These are phyloP conservation scores for Lycophotia porphyrea DNA, from an alignment of 2,888 invertebrate genomes.

Conservation along the genomic window DNA sequence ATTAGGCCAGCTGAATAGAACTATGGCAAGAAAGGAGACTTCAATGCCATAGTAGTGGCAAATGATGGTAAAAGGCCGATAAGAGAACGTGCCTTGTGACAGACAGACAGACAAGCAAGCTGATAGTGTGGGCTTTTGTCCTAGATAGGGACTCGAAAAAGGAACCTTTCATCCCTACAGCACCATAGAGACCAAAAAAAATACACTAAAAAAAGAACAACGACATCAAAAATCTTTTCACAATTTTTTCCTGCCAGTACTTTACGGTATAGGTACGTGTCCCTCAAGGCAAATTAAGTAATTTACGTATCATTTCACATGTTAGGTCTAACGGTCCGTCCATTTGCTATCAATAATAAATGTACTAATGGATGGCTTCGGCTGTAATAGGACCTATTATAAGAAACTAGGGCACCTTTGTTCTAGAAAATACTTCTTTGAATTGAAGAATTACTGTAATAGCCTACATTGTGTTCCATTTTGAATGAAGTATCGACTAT, in stretches of 20 bases:
- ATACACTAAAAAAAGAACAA: neutral
- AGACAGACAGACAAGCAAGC: neutral
- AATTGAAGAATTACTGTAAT: conserved; percentile 22
- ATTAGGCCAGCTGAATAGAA: neutral
- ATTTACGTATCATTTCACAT: conserved; percentile 46
- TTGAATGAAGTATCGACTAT: conserved; percentile 32
- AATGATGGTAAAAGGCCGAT: neutral
- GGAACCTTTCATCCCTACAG: neutral
- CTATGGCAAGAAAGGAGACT: neutral
- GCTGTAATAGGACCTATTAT: conserved; percentile 43
- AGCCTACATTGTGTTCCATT: conserved; percentile 28
- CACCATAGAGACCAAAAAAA: too few relatives aligned
- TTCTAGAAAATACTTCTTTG: conserved; percentile 46
- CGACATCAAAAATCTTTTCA: neutral
- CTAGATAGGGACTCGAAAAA: neutral
- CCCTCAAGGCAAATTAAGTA: conserved; percentile 36
- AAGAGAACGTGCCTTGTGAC: neutral
- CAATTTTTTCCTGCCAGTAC: conserved; percentile 19
- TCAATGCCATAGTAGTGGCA: neutral
- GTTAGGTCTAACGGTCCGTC: conserved; percentile 7
- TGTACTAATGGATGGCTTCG: conserved; percentile 38
- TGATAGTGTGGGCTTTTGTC: neutral
- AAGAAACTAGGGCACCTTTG: conserved; percentile 50
- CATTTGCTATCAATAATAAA: conserved; percentile 50
- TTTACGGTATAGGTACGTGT: conserved; percentile 24